Conservation (phyloP, 2,113 vertebrate genomes). For the Salvelinus namaycush region DNA sequence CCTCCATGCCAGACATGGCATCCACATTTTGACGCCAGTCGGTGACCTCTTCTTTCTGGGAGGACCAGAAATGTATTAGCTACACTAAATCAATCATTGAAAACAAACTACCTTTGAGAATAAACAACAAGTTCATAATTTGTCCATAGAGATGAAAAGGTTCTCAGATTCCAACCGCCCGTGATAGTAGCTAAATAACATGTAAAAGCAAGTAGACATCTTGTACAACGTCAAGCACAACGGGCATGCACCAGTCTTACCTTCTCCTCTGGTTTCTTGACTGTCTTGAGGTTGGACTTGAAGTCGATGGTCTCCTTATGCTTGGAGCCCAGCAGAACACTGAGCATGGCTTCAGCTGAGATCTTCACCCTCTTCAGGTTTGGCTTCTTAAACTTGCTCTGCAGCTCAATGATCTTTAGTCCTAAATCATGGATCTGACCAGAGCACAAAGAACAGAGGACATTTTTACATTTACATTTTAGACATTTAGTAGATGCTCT, state of each 20-base stretch:
- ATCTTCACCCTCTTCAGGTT: conserved; percentile 66
- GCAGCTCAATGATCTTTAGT: conserved; percentile 66
- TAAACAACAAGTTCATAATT: neutral
- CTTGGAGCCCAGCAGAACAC: conserved; percentile 64
- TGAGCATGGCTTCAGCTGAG: conserved; percentile 70
- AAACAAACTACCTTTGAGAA: too few species aligned
- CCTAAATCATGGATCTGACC: conserved; percentile 61
- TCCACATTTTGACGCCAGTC: conserved; percentile 60
- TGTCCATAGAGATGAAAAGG: neutral
- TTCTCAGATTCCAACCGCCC: neutral
- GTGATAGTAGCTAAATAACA: neutral
- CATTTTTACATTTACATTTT: neutral
- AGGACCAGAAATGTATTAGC: neutral
- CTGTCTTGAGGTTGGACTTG: conserved; percentile 64
- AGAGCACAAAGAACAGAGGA: neutral
- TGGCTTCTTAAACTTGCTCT: conserved; percentile 69
- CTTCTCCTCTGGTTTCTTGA: conserved; percentile 70
- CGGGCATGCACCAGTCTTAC: conserved; percentile 17
- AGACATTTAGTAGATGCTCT: too few species aligned
- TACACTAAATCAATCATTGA: neutral
- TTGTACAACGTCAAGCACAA: neutral
- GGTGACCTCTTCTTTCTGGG: conserved; percentile 43
- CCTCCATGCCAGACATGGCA: conserved; percentile 59
- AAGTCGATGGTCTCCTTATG: conserved; percentile 62
- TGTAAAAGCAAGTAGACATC: neutral